Percentiles rank a stretch among this genome's conserved stretches.
phyloP scores from a whole-genome alignment of 2,797 vertebrate genomes.

The Liasis olivaceus region DNA sequence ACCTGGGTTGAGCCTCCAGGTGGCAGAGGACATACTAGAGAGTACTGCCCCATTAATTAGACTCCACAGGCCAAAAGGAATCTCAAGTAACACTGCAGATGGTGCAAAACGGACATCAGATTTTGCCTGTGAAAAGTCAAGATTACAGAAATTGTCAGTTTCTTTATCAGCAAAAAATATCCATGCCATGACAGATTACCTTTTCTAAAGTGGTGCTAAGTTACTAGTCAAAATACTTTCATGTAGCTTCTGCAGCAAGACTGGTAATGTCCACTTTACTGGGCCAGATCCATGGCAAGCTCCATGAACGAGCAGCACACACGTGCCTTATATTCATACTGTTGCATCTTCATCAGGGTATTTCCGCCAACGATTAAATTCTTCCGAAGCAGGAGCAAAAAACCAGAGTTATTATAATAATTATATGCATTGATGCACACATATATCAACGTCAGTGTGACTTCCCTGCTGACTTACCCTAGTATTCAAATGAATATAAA shows the following conservation, averaged over 20 bases:
- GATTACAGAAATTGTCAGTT: background rate
- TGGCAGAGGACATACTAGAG: background rate
- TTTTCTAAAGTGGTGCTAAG: background rate
- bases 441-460: background rate
- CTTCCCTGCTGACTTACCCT: background rate
- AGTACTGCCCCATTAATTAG: background rate
- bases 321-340: background rate
- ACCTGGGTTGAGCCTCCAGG: background rate
- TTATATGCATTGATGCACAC: background rate
- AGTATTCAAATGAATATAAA: background rate
- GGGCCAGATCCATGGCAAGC: background rate
- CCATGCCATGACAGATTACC: background rate
- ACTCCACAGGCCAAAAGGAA: background rate
- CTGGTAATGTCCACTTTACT: background rate
- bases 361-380: conserved; percentile 66
- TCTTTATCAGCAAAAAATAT: background rate
- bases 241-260: background rate
- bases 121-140: background rate
- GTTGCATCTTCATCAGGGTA: conserved; percentile 36
- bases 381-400: conserved; percentile 45
- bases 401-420: background rate
- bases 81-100: background rate
- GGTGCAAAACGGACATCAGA: background rate
- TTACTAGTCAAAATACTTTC: background rate
- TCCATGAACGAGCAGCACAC: background rate